phyloP scores from a whole-genome alignment of 2,888 invertebrate species.

The Noctuana brunneofusca region DNA sequence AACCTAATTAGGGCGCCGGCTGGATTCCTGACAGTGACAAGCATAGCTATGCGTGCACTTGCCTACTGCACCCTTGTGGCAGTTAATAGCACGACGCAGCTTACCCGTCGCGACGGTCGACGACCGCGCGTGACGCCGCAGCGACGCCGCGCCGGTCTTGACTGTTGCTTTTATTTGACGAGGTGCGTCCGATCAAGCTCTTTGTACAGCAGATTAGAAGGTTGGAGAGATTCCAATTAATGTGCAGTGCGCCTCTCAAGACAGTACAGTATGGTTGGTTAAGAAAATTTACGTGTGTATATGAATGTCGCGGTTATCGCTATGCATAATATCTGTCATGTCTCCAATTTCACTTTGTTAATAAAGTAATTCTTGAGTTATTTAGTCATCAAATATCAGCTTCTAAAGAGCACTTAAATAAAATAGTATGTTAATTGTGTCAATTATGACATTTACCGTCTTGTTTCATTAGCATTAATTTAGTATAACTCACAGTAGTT shows the following conservation, averaged over 20 bases:
- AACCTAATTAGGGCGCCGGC: not conserved
- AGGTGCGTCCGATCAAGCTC: conserved; percentile 18
- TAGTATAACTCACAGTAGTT: conserved; percentile 3
- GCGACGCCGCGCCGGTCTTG: conserved; percentile 14
- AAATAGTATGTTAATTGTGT: conserved; percentile 5
- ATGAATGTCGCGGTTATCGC: not conserved
- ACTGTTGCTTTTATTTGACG: conserved; percentile 36
- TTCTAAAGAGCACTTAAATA: not conserved
- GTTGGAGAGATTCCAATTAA: conserved; percentile 25
- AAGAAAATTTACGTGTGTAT: not conserved
- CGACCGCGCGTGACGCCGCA: conserved; percentile 38
- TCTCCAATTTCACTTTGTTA: not conserved
- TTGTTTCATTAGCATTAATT: not conserved
- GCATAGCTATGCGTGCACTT: not conserved
- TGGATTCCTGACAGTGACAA: not conserved
- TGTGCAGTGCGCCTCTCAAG: not conserved
- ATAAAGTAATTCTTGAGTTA: not conserved
- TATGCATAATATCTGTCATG: too few relatives aligned
- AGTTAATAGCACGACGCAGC: conserved; percentile 17
- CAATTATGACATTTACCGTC: conserved; percentile 4
- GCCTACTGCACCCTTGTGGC: conserved; percentile 1
- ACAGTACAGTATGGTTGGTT: not conserved
- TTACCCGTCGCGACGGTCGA: conserved; percentile 32
- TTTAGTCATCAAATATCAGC: not conserved
- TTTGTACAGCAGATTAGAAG: conserved; percentile 15